Conservation (phyloP, 1,140 invertebrate genomes). For the Aphaenogaster ashmeadi region DNA sequence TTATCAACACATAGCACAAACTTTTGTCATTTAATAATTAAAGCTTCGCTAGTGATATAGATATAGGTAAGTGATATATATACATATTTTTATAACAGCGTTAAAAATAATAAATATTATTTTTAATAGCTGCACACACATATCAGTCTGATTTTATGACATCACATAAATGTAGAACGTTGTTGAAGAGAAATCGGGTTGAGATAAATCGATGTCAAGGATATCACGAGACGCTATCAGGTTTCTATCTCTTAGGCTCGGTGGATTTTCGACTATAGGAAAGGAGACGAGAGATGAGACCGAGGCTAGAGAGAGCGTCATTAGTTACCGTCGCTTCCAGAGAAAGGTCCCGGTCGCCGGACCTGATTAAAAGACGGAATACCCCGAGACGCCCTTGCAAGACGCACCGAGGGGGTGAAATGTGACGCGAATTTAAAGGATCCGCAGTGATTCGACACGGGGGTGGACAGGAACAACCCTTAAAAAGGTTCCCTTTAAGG, state of each 20-base stretch:
- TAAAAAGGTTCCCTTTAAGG: conserved; percentile 84
- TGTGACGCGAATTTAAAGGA: conserved; percentile 87
- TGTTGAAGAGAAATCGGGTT: conserved; percentile 3
- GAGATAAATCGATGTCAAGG: conserved; percentile 22
- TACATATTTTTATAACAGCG: no score
- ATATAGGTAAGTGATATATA: no score
- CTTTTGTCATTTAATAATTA: conserved; percentile 23
- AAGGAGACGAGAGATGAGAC: conserved; percentile 68
- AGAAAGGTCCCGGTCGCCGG: conserved; percentile 82
- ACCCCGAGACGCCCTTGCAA: conserved; percentile 66
- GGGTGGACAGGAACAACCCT: conserved; percentile 82
- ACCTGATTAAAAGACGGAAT: conserved; percentile 85
- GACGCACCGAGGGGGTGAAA: conserved; percentile 80
- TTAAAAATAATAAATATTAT: not conserved
- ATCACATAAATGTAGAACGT: not conserved
- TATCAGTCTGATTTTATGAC: not conserved
- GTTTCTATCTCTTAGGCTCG: conserved; percentile 46
- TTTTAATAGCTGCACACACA: not conserved
- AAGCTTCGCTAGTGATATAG: not conserved
- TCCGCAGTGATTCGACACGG: conserved; percentile 83
- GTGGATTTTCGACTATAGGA: conserved; percentile 55
- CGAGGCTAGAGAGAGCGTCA: conserved; percentile 80
- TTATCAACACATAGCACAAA: not conserved
- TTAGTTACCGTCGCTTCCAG: conserved; percentile 84
- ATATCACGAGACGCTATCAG: conserved; percentile 1